Percentiles rank a stretch among this genome's conserved stretches.
phyloP scores from a whole-genome alignment of 2,113 vertebrate species.

The Caranx ignobilis region DNA sequence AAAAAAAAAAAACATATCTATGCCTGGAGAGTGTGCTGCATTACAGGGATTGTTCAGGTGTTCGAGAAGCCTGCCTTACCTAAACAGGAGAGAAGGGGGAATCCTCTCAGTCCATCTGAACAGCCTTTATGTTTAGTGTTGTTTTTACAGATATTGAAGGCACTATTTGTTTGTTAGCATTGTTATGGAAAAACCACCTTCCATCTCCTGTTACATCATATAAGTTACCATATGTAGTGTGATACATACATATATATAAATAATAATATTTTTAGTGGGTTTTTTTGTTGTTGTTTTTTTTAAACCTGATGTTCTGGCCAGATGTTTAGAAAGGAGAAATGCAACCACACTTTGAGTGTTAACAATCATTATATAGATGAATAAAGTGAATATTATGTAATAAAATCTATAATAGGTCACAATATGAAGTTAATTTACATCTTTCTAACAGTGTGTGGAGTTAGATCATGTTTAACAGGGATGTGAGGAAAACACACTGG shows the following conservation, averaged over 20 bases:
- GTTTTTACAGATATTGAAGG: constrained; percentile 26
- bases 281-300: neutral
- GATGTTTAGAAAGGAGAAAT: constrained; percentile 43
- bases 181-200: neutral
- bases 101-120: constrained; percentile 37
- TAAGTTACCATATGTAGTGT: no score
- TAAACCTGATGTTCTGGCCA: constrained; percentile 21
- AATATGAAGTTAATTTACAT: constrained; percentile 12
- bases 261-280: no score
- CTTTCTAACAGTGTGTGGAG: neutral
- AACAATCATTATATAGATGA: constrained; percentile 12
- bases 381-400: constrained; percentile 7
- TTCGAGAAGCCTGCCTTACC: constrained; percentile 36
- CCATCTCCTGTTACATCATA: no score
- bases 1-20: constrained; percentile 33
- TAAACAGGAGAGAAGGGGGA: constrained; percentile 3
- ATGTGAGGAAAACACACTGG: neutral
- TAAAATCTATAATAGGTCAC: neutral
- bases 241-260: no score
- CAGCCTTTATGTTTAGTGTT: constrained; percentile 29
- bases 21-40: constrained; percentile 58
- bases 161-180: constrained; percentile 4
- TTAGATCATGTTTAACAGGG: neutral
- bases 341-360: constrained; percentile 21
- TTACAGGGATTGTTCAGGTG: constrained; percentile 55